Conservation (phyloP, 2,113 vertebrate genomes). For the Piliocolobus tephrosceles region DNA sequence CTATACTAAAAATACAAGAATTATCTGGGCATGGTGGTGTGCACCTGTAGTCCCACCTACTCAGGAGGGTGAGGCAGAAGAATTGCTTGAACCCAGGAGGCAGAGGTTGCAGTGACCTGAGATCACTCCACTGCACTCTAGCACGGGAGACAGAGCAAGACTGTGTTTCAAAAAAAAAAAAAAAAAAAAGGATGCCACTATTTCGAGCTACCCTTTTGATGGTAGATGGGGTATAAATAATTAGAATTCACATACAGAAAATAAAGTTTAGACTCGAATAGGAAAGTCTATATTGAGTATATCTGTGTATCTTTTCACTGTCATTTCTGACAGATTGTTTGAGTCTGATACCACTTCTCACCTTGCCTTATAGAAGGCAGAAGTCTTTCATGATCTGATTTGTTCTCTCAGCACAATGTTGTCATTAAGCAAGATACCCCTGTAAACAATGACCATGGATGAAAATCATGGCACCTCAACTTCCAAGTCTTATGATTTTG, state of each 20-base stretch:
- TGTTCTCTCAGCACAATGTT: not conserved
- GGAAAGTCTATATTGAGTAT: not conserved
- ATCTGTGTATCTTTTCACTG: not conserved
- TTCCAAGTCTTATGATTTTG: not conserved
- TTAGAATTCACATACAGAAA: not conserved
- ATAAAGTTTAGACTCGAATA: not conserved
- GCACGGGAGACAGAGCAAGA: too few relatives aligned
- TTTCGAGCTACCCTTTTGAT: not conserved
- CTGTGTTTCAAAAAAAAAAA: too few relatives aligned
- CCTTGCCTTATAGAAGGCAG: not conserved
- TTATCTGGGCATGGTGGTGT: too few relatives aligned
- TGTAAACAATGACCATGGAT: not conserved
- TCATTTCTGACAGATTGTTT: not conserved
- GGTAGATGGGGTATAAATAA: not conserved
- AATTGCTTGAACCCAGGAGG: too few relatives aligned
- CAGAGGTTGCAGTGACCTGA: too few relatives aligned
- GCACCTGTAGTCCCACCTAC: too few relatives aligned
- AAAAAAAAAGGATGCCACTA: not conserved
- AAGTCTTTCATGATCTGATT: not conserved
- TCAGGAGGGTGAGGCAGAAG: too few relatives aligned
- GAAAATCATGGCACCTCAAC: not conserved
- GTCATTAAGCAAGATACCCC: not conserved
- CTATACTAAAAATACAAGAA: too few relatives aligned
- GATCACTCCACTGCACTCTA: too few relatives aligned
- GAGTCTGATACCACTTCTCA: not conserved